Evolutionary conservation across 2,888 invertebrate genomes (phyloP), one percentile per base, ranked within the genome.

Genomic region (Celastrina argiolus): DNA sequence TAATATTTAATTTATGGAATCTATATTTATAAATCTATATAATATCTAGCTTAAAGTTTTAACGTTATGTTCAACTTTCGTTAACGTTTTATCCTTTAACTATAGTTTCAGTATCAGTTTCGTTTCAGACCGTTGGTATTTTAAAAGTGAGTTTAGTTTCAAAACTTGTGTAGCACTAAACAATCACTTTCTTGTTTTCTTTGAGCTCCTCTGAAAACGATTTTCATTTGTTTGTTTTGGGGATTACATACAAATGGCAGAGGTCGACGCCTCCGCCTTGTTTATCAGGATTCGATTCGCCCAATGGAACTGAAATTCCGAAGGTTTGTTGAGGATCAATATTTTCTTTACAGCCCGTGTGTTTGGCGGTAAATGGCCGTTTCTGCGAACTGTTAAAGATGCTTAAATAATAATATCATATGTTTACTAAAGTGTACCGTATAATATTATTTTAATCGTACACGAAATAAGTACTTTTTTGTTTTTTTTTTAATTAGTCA

Each of bases 191-290:
- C 22, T 22, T 59, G 61, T 36, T 61, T 36, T 36, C 22, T 61
- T 36, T 34, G 14, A 14, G 16, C 36, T 6, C 12, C 22, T 59
- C 31, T 31, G 22, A 59, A 63, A 64, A 64, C 42, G 28, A 42
- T 64, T 64, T 64, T 16, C 51, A 28, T 45, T 45, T 31, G 64
- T 45, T 42, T 58, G 65, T 65, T 42, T 6, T 22, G 18, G 58
- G 58, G 65, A 65, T 65, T 65, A 65, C 65, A 59, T 65, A 65
- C 59, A 65, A 65, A 59, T 65, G 28, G 41, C 65, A 56, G 56
- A 65, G 65, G 56, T 65, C 65, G 56, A 39, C 28, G 65, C 56
- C 56, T 65, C 22, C 51, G 22, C 26, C 16, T 58, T 56, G 56
- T 65, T 56, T 56, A 28, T 56, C 56, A 56, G 18, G 39, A 39